These are phyloP conservation scores for Spinus olivaceus DNA, from an alignment of 2,797 vertebrate genomes.

Conservation along the genomic window DNA sequence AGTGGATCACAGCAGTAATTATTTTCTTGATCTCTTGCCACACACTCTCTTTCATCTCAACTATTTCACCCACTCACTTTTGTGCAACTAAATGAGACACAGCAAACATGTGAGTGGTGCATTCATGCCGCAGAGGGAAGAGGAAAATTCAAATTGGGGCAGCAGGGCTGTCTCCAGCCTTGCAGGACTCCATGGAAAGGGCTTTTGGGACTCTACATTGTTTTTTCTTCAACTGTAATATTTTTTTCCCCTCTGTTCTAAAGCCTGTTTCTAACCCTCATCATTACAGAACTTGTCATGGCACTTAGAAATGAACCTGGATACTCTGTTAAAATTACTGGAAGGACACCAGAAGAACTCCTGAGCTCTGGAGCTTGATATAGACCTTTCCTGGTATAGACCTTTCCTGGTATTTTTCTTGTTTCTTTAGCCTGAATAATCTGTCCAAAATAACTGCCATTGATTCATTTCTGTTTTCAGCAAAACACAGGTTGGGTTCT, in stretches of 20 bases:
- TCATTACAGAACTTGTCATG: neutral
- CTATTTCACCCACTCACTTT: slow-evolving; percentile 60
- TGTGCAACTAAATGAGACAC: slow-evolving; percentile 49
- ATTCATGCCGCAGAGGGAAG: neutral
- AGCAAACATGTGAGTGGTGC: slow-evolving; percentile 10
- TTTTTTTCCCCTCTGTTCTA: neutral
- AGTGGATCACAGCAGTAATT: slow-evolving; percentile 54
- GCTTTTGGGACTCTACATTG: neutral
- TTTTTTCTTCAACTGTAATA: neutral
- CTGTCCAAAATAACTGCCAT: neutral
- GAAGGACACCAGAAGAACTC: neutral
- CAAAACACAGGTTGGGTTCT: neutral
- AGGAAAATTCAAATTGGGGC: neutral
- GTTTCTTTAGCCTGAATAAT: neutral
- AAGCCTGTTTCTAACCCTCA: neutral
- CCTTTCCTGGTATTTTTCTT: neutral
- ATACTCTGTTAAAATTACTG: neutral
- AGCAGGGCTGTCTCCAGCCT: neutral
- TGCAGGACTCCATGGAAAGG: neutral
- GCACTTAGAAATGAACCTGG: neutral
- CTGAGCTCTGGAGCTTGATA: neutral
- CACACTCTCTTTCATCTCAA: slow-evolving; percentile 57
- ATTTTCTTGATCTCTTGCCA: slow-evolving; percentile 65
- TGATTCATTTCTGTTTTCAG: neutral
- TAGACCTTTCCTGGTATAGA: too few relatives aligned